phyloP scores from a whole-genome alignment of 2,113 vertebrate genomes.

The Psilopsiagon aurifrons region DNA sequence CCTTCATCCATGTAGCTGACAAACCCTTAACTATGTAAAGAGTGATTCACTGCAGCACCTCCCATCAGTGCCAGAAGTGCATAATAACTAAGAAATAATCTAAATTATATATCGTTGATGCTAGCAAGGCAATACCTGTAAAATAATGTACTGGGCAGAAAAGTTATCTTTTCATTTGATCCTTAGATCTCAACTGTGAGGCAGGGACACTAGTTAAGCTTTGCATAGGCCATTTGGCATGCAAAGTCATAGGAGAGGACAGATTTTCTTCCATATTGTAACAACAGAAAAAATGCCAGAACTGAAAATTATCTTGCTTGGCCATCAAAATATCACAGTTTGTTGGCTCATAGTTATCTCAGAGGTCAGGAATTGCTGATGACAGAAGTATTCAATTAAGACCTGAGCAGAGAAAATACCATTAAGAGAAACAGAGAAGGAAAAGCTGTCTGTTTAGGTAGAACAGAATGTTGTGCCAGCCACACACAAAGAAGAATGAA shows the following conservation, averaged over 20 bases:
- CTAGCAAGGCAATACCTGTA: not conserved
- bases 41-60: not conserved
- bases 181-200: not conserved
- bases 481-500: not conserved
- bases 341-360: not conserved
- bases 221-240: not conserved
- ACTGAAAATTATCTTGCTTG: not conserved
- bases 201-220: not conserved
- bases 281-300: not conserved
- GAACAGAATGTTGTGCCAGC: not conserved
- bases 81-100: not conserved
- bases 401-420: not conserved
- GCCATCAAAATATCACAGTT: not conserved
- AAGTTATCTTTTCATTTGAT: fast-evolving
- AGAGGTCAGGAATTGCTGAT: not conserved
- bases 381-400: not conserved
- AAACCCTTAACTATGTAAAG: not conserved
- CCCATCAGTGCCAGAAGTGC: not conserved
- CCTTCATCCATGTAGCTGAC: not conserved
- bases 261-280: not conserved
- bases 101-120: not conserved
- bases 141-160: not conserved
- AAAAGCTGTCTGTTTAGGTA: not conserved
- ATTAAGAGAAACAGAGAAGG: not conserved
- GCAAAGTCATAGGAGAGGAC: not conserved